These are phyloP conservation scores for Dendrocincla tyrannina DNA, from an alignment of 2,797 vertebrate species.

Conservation along the genomic window DNA sequence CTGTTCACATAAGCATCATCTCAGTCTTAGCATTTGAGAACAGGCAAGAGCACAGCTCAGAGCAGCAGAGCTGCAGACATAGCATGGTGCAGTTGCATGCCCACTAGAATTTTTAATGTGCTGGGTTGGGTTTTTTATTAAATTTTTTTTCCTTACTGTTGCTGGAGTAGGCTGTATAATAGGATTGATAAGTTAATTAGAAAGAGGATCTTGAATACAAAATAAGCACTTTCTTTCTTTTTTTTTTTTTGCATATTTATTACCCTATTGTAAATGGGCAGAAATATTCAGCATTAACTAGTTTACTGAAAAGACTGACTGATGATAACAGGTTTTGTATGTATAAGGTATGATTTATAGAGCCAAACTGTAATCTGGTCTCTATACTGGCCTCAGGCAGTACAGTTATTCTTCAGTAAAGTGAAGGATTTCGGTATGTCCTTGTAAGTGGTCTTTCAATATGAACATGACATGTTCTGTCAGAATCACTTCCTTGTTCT, in stretches of 20 bases:
- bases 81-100: background rate
- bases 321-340: background rate
- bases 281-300: background rate
- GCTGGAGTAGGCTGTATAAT: background rate
- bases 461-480: background rate
- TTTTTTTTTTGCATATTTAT: background rate
- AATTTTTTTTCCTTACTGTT: background rate
- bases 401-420: background rate
- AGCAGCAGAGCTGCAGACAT: background rate
- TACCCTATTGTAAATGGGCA: background rate
- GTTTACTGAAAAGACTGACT: background rate
- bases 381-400: background rate
- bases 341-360: background rate
- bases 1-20: background rate
- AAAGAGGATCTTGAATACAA: background rate
- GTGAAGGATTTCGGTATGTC: background rate
- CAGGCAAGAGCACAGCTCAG: background rate
- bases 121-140: fast-evolving
- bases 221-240: background rate
- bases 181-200: constrained; percentile 24
- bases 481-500: background rate
- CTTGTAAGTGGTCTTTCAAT: background rate
- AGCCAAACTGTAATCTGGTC: background rate
- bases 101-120: constrained; percentile 44
- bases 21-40: background rate